Conservation (phyloP, 2,797 vertebrate species). For the Coregonus sp. region DNA sequence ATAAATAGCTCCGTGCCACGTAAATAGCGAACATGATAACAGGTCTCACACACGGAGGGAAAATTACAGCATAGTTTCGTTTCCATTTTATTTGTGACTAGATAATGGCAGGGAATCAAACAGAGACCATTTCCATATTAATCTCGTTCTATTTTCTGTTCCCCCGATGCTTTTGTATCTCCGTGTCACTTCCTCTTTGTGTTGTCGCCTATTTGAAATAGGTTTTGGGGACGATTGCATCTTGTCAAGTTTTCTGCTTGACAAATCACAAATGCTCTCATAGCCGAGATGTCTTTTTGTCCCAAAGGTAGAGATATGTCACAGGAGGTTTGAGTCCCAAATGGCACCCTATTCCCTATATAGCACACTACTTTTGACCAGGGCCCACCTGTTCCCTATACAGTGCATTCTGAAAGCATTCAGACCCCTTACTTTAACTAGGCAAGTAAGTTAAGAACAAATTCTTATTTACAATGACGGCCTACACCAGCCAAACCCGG, state of each 20-base stretch:
- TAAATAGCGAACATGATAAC: not conserved
- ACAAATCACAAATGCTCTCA: not conserved
- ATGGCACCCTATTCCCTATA: too few species aligned
- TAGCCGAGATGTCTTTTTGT: not conserved
- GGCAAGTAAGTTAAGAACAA: too few species aligned
- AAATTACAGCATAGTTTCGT: not conserved
- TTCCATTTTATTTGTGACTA: not conserved
- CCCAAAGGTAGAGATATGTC: too few species aligned
- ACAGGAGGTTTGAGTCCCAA: not conserved
- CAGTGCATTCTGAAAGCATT: not conserved
- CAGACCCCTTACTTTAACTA: too few species aligned
- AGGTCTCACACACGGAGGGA: not conserved
- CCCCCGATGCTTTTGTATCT: not conserved
- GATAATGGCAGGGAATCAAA: constrained; percentile 2
- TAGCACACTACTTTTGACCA: too few species aligned
- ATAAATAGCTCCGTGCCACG: not conserved
- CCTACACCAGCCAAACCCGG: too few species aligned
- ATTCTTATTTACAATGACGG: too few species aligned
- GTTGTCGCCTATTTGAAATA: not conserved
- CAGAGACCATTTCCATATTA: not conserved
- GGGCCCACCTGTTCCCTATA: too few species aligned
- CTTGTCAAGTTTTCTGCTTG: not conserved
- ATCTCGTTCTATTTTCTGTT: not conserved
- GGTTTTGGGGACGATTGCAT: not conserved
- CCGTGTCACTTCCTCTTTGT: not conserved